A percentile compares a stretch with the other conserved stretches of the same genome.
These are phyloP conservation scores for Thereva unica DNA, from an alignment of 2,888 invertebrate species.

Conservation along the genomic window DNA sequence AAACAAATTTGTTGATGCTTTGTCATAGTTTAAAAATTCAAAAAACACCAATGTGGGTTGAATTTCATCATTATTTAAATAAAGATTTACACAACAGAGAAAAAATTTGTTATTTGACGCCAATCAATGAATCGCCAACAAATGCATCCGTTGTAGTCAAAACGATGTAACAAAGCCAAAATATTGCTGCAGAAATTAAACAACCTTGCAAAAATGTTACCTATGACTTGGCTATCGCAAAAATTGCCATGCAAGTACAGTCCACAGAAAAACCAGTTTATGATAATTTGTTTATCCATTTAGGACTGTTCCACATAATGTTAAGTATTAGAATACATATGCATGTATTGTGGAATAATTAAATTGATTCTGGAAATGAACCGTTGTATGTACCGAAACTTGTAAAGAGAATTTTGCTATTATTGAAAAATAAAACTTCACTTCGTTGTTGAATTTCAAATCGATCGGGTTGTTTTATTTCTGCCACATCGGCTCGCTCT, in stretches of 20 bases:
- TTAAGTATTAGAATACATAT: too few species aligned
- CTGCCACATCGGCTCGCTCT: too few species aligned
- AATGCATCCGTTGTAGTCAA: slow-evolving; percentile 45
- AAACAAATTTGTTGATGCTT: neutral
- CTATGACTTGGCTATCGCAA: slow-evolving; percentile 47
- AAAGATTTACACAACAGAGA: slow-evolving; percentile 42
- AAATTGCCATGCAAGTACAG: slow-evolving; percentile 46
- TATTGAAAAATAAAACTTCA: too few species aligned
- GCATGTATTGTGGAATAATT: too few species aligned
- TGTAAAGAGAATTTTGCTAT: too few species aligned
- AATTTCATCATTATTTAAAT: neutral
- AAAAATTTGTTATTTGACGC: slow-evolving; percentile 50
- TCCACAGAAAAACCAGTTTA: slow-evolving; percentile 41
- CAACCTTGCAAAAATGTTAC: slow-evolving; percentile 41
- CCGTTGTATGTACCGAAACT: too few species aligned
- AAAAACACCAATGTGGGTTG: neutral
- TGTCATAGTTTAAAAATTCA: neutral
- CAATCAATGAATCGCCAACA: slow-evolving; percentile 51
- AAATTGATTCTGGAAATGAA: too few species aligned
- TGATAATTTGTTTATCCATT: slow-evolving; percentile 44
- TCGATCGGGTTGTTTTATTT: too few species aligned
- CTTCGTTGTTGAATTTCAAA: too few species aligned
- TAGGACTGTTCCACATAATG: too few species aligned
- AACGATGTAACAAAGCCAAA: slow-evolving; percentile 46
- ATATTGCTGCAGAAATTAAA: slow-evolving; percentile 43